A percentile compares a stretch with the other conserved stretches of the same genome.
phyloP scores from a whole-genome alignment of 1,140 invertebrate species.

The Lasaia peninsularis region DNA sequence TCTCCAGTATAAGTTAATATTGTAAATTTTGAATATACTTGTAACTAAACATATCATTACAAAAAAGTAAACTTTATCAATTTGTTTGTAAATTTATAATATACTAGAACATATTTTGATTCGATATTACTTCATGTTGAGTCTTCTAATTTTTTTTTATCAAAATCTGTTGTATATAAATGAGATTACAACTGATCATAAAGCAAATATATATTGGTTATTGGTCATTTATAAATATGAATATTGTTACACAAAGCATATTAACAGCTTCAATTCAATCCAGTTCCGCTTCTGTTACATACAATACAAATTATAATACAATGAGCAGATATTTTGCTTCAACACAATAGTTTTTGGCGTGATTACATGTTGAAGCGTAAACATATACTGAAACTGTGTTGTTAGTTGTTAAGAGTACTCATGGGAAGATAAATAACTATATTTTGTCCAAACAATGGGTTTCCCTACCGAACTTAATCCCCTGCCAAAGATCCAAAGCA shows the following conservation, averaged over 20 bases:
- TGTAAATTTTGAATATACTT: too few relatives aligned
- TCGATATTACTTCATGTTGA: too few relatives aligned
- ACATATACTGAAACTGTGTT: background rate
- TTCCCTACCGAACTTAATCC: constrained; percentile 49
- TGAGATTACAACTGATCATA: too few relatives aligned
- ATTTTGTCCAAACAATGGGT: constrained; percentile 59
- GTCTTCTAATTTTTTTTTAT: too few relatives aligned
- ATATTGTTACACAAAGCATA: background rate
- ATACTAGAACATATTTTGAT: too few relatives aligned
- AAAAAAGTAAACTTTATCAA: too few relatives aligned
- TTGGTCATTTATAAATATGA: background rate
- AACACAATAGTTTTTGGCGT: background rate
- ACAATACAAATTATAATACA: background rate
- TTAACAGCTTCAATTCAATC: background rate
- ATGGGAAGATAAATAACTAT: constrained; percentile 62
- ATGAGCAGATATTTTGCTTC: background rate
- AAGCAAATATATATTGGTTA: background rate
- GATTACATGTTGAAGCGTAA: background rate
- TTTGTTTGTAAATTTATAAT: too few relatives aligned
- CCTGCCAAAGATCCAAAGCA: constrained; percentile 41
- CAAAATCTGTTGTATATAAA: too few relatives aligned
- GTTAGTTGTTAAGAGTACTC: constrained; percentile 15
- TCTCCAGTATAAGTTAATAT: too few relatives aligned
- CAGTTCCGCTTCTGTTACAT: background rate
- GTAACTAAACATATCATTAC: too few relatives aligned